Conservation (phyloP, 1,140 invertebrate species). For the Ips nitidus region DNA sequence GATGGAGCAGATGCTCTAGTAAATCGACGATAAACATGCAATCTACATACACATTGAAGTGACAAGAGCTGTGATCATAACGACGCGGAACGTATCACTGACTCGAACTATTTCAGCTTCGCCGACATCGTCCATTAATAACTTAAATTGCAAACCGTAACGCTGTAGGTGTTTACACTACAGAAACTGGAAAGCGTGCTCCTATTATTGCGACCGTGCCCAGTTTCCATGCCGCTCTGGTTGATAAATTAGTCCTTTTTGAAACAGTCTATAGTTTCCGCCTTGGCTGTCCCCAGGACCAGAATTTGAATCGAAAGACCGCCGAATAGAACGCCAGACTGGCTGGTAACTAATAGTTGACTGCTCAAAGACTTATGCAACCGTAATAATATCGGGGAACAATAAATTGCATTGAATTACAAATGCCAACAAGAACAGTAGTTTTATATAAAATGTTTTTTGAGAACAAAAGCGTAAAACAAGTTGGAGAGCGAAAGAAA, state of each 20-base stretch:
- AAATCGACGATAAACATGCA: not conserved
- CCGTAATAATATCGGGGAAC: no score
- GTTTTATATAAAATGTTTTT: no score
- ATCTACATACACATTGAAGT: conserved; percentile 2
- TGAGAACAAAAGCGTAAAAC: no score
- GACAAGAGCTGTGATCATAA: conserved; percentile 9
- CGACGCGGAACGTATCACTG: conserved; percentile 12
- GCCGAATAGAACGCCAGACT: no score
- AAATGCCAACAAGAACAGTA: no score
- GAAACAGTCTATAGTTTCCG: conserved; percentile 24
- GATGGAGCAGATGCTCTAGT: not conserved
- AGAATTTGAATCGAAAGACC: no score
- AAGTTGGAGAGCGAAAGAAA: no score
- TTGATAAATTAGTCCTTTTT: conserved; percentile 33
- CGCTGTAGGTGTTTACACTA: conserved; percentile 30
- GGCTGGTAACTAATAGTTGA: no score
- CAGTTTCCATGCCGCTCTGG: conserved; percentile 17
- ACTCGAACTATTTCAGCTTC: conserved; percentile 20
- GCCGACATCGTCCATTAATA: conserved; percentile 29
- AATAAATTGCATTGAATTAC: no score
- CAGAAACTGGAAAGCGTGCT: conserved; percentile 19
- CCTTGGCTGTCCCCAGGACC: not conserved
- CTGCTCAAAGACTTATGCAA: no score
- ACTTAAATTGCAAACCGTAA: conserved; percentile 13
- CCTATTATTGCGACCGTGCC: conserved; percentile 21